Conservation (phyloP, 2,113 vertebrate genomes). For the Rhinoderma darwinii region DNA sequence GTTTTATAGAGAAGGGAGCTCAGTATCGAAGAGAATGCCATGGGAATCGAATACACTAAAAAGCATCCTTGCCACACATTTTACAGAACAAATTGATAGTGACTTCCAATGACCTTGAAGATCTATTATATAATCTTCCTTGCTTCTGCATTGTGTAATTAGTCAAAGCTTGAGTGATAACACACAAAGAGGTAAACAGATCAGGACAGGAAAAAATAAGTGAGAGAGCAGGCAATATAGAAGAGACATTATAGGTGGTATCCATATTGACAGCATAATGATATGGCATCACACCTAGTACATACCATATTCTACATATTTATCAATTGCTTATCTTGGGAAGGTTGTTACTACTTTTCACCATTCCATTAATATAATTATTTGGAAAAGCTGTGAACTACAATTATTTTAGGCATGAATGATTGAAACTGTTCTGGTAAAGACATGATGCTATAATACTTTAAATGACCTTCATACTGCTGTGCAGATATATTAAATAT, state of each 20-base stretch:
- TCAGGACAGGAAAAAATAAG: not conserved
- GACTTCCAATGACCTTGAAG: not conserved
- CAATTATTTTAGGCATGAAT: not conserved
- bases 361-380: not conserved
- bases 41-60: not conserved
- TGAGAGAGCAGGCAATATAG: not conserved
- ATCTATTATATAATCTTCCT: not conserved
- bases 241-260: not conserved
- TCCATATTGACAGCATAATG: not conserved
- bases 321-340: not conserved
- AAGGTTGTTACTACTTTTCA: not conserved
- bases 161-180: constrained; percentile 6
- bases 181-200: constrained; percentile 16
- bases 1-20: not conserved
- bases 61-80: not conserved
- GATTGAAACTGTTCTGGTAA: not conserved
- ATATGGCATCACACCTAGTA: not conserved
- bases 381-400: not conserved
- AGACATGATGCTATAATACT: not conserved
- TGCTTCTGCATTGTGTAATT: not conserved
- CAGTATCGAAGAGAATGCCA: not conserved
- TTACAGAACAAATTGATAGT: not conserved
- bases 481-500: not conserved
- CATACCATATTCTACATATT: not conserved
- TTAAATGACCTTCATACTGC: not conserved